These are phyloP conservation scores for Poeciliopsis infans DNA, from an alignment of 2,797 vertebrate species.

Conservation along the genomic window DNA sequence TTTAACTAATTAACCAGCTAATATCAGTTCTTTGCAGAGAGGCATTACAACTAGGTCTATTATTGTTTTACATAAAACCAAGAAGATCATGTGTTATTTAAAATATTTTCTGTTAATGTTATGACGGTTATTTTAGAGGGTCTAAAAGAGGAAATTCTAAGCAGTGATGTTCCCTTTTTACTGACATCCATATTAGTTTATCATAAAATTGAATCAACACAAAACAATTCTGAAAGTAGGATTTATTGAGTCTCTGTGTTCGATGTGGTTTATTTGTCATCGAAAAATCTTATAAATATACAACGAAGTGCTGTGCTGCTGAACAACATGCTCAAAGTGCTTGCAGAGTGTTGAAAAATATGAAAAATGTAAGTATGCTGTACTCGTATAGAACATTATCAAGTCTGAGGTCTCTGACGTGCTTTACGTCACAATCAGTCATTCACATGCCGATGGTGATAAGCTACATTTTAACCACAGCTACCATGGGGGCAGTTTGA, in stretches of 20 bases:
- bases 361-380: neutral
- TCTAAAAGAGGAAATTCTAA: neutral
- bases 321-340: neutral
- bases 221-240: neutral
- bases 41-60: neutral
- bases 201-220: neutral
- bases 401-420: neutral
- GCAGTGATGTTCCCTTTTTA: neutral
- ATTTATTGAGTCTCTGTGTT: neutral
- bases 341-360: neutral
- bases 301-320: neutral
- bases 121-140: neutral
- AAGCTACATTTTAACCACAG: neutral
- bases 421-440: neutral
- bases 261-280: neutral
- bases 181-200: neutral
- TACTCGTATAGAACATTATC: neutral
- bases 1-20: neutral
- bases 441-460: neutral
- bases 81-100: neutral
- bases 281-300: neutral
- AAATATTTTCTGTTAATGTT: neutral
- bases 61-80: neutral
- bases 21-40: neutral
- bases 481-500: neutral